Conservation (phyloP, 2,797 vertebrate genomes). For the Moxostoma hubbsi region DNA sequence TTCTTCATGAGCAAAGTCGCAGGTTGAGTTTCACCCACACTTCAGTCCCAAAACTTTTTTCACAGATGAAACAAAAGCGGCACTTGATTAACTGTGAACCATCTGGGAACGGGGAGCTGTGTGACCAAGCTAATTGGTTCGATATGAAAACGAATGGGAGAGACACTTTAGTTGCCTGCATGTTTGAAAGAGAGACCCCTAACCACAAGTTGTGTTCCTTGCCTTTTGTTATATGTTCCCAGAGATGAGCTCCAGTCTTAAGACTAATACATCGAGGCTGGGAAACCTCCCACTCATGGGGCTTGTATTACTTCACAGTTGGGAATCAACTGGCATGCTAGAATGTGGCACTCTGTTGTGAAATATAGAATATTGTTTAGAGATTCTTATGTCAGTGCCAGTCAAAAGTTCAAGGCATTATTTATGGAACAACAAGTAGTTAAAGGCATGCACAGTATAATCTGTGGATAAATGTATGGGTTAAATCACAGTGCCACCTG, state of each 20-base stretch:
- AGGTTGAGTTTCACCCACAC: constrained; percentile 59
- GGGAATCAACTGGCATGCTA: constrained; percentile 34
- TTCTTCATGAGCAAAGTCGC: constrained; percentile 36
- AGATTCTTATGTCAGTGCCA: constrained; percentile 45
- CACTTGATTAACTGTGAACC: constrained; percentile 71
- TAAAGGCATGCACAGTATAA: neutral
- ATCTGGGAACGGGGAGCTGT: constrained; percentile 69
- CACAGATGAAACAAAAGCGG: constrained; percentile 71
- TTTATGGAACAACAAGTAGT: neutral
- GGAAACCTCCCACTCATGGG: constrained; percentile 35
- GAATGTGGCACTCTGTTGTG: constrained; percentile 31
- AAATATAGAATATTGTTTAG: constrained; percentile 56
- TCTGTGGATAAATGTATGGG: neutral
- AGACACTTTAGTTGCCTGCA: constrained; percentile 44
- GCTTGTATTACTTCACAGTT: constrained; percentile 49
- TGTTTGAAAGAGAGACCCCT: constrained; percentile 58
- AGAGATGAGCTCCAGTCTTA: constrained; percentile 49
- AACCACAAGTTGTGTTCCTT: constrained; percentile 49
- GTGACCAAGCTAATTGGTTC: constrained; percentile 74
- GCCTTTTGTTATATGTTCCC: constrained; percentile 48
- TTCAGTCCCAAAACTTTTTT: constrained; percentile 72
- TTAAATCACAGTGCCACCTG: constrained; percentile 27
- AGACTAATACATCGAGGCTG: constrained; percentile 19
- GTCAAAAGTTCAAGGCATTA: neutral
- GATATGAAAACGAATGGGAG: constrained; percentile 61